Evolutionary conservation across 2,113 vertebrate species (phyloP), one percentile per base, ranked within the genome.

Genomic region (Pao palembangensis): DNA sequence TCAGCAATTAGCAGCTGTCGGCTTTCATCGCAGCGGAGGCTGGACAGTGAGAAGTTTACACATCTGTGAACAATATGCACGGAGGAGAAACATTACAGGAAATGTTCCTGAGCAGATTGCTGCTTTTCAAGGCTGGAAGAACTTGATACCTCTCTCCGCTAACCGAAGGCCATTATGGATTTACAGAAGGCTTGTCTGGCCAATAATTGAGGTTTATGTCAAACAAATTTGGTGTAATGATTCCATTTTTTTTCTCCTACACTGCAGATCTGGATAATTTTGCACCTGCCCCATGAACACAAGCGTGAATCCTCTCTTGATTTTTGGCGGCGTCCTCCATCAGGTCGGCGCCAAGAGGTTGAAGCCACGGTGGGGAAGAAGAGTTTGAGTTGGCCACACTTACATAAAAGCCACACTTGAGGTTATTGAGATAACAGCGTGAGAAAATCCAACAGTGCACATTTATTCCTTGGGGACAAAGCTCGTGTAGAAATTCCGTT

Each of bases 11-110:
- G 66, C 81, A 80, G 70, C 71, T 83, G 73, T 74, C 59, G 28
- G n/a, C 19, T 81, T 80, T 80, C 57, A 72, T 47, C 51, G 43
- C 55, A 69, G 57, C 5, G 5, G 21, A 58, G 59, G 62, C 34
- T n/a, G 57, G 21, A 69, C 75, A 64, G 13, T n/a, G 55, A 76
- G 72, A 72, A 64, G 62, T 25, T 61, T 18, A 71, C 59, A 88
- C 87, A 89, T 88, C 83, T 89, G 87, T 44, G 77, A 73, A 54
- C 78, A 85, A 85, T 79, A 78, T 84, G 71, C 61, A 84, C 55
- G 21, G 56, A 65, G 69, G 17, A 46, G 51, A 62, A 75, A 79
- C 46, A 55, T 74, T 78, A 56, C 67, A 75, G 78, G 70, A 79
- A 81, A 79, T 69, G 69, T 85, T 81, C 82, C 56, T 57, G 58